Conservation (phyloP, 2,888 invertebrate genomes). For the Drosophila paracracens region DNA sequence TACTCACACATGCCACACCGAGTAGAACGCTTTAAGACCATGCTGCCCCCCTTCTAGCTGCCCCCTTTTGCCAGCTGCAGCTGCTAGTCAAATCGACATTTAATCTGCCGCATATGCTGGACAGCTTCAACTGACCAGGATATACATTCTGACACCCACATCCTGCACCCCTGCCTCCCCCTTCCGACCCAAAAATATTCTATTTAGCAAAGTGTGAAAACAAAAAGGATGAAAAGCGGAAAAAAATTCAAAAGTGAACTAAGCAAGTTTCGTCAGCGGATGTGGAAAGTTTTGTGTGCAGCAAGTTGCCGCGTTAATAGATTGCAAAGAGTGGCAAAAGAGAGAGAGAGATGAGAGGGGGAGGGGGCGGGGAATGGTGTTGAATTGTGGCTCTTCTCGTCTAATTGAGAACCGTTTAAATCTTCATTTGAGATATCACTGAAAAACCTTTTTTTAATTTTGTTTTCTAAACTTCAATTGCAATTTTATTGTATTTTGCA, state of each 20-base stretch:
- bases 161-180: background rate
- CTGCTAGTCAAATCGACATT: slow-evolving; percentile 71
- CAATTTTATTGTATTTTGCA: background rate
- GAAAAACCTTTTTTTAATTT: background rate
- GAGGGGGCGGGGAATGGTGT: background rate
- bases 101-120: slow-evolving; percentile 72
- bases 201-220: slow-evolving; percentile 5
- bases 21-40: background rate
- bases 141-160: slow-evolving; percentile 24
- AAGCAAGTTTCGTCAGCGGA: slow-evolving; percentile 34
- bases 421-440: slow-evolving; percentile 25
- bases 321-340: slow-evolving; percentile 24
- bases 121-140: slow-evolving; percentile 60
- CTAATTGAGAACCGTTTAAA: slow-evolving; percentile 37
- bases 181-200: background rate
- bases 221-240: background rate
- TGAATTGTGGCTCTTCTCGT: slow-evolving; percentile 12
- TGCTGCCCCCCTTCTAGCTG: background rate
- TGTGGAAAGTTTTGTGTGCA: slow-evolving; percentile 14
- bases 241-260: slow-evolving; percentile 28
- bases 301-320: slow-evolving; percentile 41
- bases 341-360: too few species aligned
- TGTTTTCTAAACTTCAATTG: background rate
- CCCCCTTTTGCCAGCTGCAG: slow-evolving; percentile 17
- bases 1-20: slow-evolving; percentile 42